Percentiles rank a stretch among this genome's conserved stretches.
Conservation (phyloP, 2,888 invertebrate genomes). For the Caenorhabditis uteleia region DNA sequence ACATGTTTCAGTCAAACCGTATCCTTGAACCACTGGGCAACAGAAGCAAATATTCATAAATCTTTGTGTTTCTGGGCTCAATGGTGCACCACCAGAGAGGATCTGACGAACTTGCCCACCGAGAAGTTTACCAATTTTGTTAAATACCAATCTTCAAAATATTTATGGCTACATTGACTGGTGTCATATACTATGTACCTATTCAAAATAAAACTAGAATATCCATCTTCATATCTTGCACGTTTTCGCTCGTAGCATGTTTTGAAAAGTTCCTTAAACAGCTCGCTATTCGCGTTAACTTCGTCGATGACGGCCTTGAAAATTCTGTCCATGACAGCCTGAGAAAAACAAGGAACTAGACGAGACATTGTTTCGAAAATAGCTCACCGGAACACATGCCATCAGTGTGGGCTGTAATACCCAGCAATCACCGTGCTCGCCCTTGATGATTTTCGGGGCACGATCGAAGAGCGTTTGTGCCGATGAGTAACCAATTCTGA, state of each 20-base stretch:
- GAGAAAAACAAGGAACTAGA: constrained; percentile 47
- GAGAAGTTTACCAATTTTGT: constrained; percentile 78
- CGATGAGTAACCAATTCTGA: constrained; percentile 93
- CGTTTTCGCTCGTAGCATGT: constrained; percentile 93
- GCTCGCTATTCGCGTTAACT: constrained; percentile 78
- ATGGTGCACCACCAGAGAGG: constrained; percentile 91
- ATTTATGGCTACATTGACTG: neutral
- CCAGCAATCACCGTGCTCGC: constrained; percentile 90
- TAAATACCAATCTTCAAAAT: constrained; percentile 75
- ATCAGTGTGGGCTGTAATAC: constrained; percentile 90
- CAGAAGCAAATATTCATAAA: constrained; percentile 91
- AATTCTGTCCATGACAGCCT: constrained; percentile 94
- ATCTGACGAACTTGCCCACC: constrained; percentile 88
- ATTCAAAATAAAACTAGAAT: constrained; percentile 73
- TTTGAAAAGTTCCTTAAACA: constrained; percentile 81
- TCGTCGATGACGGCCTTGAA: constrained; percentile 83
- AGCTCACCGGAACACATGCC: constrained; percentile 87
- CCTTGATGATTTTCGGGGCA: constrained; percentile 91
- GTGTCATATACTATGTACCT: constrained; percentile 62
- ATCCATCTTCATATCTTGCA: constrained; percentile 79
- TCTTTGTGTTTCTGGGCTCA: constrained; percentile 88
- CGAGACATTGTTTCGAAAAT: neutral
- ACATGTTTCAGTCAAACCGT: constrained; percentile 95
- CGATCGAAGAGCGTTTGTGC: constrained; percentile 80
- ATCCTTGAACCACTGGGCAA: constrained; percentile 82